These are phyloP conservation scores for Torymus tubicola DNA, from an alignment of 2,888 invertebrate species.

Conservation along the genomic window DNA sequence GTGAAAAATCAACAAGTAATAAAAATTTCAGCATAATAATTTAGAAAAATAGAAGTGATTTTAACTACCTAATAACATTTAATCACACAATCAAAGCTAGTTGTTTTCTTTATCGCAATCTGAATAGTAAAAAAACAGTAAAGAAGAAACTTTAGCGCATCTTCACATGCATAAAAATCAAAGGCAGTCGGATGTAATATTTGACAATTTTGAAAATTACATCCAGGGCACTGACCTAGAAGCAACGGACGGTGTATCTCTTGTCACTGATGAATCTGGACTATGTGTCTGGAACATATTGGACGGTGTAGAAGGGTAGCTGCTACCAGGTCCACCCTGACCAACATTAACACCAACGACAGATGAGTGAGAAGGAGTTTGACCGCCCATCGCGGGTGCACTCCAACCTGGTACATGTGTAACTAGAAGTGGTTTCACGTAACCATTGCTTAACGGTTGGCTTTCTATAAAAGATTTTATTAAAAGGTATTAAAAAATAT, in stretches of 20 bases:
- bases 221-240: conserved; percentile 82
- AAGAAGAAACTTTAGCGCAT: conserved; percentile 57
- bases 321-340: conserved; percentile 75
- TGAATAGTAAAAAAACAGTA: neutral
- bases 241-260: conserved; percentile 86
- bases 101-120: conserved; percentile 5
- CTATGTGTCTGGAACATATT: conserved; percentile 81
- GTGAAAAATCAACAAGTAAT: conserved; percentile 19
- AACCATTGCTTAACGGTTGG: conserved; percentile 85
- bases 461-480: conserved; percentile 76
- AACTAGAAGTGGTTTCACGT: conserved; percentile 90
- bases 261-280: conserved; percentile 82
- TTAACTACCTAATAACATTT: too few relatives aligned
- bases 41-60: conserved; percentile 13
- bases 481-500: neutral
- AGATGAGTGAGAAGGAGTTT: conserved; percentile 73
- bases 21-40: conserved; percentile 27
- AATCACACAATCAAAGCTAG: conserved; percentile 1
- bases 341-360: conserved; percentile 77
- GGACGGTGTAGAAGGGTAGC: conserved; percentile 82
- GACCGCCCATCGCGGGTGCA: conserved; percentile 75
- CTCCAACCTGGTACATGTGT: conserved; percentile 88
- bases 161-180: conserved; percentile 57
- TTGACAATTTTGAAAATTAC: conserved; percentile 61
- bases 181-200: conserved; percentile 44